Evolutionary conservation across 2,888 invertebrate species (phyloP), one percentile per base, ranked within the genome.

Genomic region (Palloptera scutellata): DNA sequence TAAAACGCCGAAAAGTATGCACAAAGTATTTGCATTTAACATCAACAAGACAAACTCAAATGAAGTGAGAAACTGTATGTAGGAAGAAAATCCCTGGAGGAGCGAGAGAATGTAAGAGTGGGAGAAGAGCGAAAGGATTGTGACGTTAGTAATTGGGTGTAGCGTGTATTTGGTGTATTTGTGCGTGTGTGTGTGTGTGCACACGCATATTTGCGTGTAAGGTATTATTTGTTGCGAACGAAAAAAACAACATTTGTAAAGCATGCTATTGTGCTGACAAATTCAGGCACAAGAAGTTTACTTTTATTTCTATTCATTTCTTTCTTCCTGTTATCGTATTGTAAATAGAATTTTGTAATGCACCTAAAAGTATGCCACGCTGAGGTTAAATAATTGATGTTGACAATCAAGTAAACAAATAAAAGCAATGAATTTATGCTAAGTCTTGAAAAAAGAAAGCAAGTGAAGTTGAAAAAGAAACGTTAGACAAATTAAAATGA

Each of bases 21-120:
- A 30, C 30, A 80, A 75, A 81, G 79, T 81, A 81, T 81, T 81
- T 80, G 80, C 81, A 81, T 81, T 81, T 80, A 79, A 76, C 66
- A 58, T 48, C 77, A 77, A 78, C 75, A 80, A 78, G 74, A 76
- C 77, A 77, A 78, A 78, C 73, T 78, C 73, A 79, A 79, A 80
- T 78, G 77, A 79, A 77, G 78, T 77, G 76, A 74, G 71, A 74
- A 71, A 40, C 20, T 55, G 67, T 69, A 68, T 72, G 42, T 9
- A 12, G 30, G 6, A 30, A 30, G 30, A 30, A 30, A 30, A 30
- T n/a, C n/a, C n/a, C 11, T 5, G 19, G n/a, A 13, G 13, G 41
- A 30, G 11, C 30, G 3, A 20, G 10, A 59, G 54, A n/a, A 48
- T n/a, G 15, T 6, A 48, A 48, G 13, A 8, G 8, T 48, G 3